Conservation (phyloP, 64 coral and sea anemone genomes). For the Platygyra sinensis region DNA sequence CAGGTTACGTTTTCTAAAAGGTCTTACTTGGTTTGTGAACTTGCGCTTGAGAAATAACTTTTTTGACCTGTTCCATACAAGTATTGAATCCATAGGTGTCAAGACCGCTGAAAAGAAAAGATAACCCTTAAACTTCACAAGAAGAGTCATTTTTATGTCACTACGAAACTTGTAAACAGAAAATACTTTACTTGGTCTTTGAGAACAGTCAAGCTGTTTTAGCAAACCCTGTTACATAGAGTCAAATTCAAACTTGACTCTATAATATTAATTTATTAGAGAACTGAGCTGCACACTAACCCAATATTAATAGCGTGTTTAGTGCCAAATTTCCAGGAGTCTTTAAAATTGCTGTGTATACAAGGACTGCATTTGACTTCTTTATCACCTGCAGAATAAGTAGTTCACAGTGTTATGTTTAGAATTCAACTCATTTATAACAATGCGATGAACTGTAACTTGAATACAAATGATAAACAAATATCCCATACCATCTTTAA, state of each 20-base stretch:
- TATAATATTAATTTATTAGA: background rate
- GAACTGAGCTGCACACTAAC: background rate
- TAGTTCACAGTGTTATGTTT: background rate
- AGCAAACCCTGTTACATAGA: no score
- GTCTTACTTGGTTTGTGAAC: slow-evolving; percentile 18
- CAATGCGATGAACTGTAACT: no score
- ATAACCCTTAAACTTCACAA: background rate
- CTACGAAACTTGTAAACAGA: no score
- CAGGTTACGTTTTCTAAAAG: background rate
- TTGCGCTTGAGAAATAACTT: slow-evolving; percentile 6
- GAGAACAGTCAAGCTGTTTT: no score
- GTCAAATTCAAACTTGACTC: no score
- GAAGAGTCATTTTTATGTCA: no score
- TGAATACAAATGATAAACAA: background rate
- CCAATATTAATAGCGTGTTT: slow-evolving; percentile 33
- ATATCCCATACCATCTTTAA: slow-evolving; percentile 49
- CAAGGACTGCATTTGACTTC: slow-evolving; percentile 74
- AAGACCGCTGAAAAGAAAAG: slow-evolving; percentile 51
- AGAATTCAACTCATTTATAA: no score
- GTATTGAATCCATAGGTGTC: slow-evolving; percentile 57
- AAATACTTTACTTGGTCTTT: no score
- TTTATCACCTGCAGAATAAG: slow-evolving; percentile 44
- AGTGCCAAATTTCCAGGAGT: slow-evolving; percentile 60
- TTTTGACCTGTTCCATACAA: slow-evolving; percentile 62
- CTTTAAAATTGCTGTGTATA: slow-evolving; percentile 48